Conservation (phyloP, 2,113 vertebrate genomes). For the Bolborhynchus lineola region DNA sequence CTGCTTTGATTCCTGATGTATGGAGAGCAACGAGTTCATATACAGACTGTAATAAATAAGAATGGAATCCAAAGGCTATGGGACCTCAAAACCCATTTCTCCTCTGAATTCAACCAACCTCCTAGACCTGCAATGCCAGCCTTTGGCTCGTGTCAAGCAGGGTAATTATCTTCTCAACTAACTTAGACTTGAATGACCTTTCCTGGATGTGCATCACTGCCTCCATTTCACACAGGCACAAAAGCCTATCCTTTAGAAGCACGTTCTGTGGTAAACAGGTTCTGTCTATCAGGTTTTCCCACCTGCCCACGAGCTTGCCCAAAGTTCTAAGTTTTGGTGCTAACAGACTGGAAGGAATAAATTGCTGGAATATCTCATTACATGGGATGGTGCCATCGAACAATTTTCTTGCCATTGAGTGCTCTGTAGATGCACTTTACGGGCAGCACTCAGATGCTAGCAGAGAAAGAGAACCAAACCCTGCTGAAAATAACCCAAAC, state of each 20-base stretch:
- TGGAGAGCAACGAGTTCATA: background rate
- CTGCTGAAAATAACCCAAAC: background rate
- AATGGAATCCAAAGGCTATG: background rate
- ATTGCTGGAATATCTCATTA: conserved; percentile 55
- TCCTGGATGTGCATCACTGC: background rate
- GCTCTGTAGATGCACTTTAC: conserved; percentile 46
- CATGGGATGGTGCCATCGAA: conserved; percentile 42
- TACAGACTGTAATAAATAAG: background rate
- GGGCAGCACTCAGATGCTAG: conserved; percentile 27
- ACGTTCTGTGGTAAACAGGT: background rate
- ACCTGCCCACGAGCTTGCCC: background rate
- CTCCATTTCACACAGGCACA: background rate
- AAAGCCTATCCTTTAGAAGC: background rate
- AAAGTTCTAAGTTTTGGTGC: background rate
- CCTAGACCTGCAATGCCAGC: background rate
- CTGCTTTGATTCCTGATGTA: background rate
- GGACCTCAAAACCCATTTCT: background rate
- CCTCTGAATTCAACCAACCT: background rate
- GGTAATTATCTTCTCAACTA: background rate
- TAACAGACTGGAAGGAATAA: conserved; percentile 18
- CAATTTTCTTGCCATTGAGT: conserved; percentile 59
- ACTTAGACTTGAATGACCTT: background rate
- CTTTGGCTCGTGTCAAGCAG: background rate
- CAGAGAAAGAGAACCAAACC: background rate
- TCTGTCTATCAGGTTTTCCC: conserved; percentile 2